A percentile compares a stretch with the other conserved stretches of the same genome.
phyloP scores from a whole-genome alignment of 2,797 vertebrate species.

The Lemur catta region DNA sequence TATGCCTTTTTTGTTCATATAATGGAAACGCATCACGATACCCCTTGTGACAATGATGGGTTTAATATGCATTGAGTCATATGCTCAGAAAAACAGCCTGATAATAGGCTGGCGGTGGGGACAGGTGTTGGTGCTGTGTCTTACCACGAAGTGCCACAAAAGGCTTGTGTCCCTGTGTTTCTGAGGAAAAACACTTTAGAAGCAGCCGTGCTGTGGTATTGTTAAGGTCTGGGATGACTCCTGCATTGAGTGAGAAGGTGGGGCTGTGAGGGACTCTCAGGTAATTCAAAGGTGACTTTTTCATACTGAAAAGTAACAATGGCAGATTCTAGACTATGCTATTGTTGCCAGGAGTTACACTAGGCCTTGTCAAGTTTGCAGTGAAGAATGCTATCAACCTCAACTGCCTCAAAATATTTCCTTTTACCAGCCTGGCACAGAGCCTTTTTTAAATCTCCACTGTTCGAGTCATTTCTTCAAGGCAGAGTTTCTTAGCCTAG shows the following conservation, averaged over 20 bases:
- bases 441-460: neutral
- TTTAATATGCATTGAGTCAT: slow-evolving; percentile 46
- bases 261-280: neutral
- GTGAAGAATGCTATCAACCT: neutral
- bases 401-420: neutral
- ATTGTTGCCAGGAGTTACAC: neutral
- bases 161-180: neutral
- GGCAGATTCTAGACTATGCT: neutral
- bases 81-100: neutral
- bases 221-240: neutral
- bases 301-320: neutral
- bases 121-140: neutral
- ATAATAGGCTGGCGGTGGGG: neutral
- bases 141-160: neutral
- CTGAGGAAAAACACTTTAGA: neutral
- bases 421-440: neutral
- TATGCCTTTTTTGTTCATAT: slow-evolving; percentile 26
- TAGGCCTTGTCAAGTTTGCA: neutral
- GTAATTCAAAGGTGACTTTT: slow-evolving; percentile 16
- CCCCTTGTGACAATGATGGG: neutral
- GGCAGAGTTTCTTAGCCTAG: neutral
- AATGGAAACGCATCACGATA: neutral
- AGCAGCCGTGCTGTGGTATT: neutral
- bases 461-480: neutral
- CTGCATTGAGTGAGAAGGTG: neutral